Conservation (phyloP, 2,888 invertebrate genomes). For the Pseudolycoriella hygida region DNA sequence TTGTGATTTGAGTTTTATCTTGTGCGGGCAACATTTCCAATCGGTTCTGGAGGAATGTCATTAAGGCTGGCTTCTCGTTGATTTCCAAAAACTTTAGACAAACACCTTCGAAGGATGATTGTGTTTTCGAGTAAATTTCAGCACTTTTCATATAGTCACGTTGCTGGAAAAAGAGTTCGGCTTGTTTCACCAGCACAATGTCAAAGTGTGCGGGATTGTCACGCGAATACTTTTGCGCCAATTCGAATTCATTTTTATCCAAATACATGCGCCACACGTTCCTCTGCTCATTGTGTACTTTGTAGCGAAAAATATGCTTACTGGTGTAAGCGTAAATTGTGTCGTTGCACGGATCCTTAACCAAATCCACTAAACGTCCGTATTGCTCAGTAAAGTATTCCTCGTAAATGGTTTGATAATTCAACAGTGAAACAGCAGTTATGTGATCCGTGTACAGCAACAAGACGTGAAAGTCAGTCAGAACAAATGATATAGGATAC, state of each 20-base stretch:
- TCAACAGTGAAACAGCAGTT: slow-evolving; percentile 68
- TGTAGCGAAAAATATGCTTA: slow-evolving; percentile 69
- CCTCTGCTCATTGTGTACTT: slow-evolving; percentile 65
- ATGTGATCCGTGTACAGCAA: slow-evolving; percentile 69
- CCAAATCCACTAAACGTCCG: slow-evolving; percentile 62
- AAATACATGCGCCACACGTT: slow-evolving; percentile 82
- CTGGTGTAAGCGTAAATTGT: slow-evolving; percentile 79
- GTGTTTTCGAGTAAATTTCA: slow-evolving; percentile 72
- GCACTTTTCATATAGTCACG: slow-evolving; percentile 72
- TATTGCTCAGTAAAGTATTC: slow-evolving; percentile 65
- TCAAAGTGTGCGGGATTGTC: slow-evolving; percentile 68
- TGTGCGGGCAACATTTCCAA: slow-evolving; percentile 47
- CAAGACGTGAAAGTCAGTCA: slow-evolving; percentile 82
- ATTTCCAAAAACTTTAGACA: slow-evolving; percentile 77
- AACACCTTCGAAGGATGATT: slow-evolving; percentile 85
- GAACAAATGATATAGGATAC: slow-evolving; percentile 54
- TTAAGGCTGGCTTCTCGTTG: slow-evolving; percentile 67
- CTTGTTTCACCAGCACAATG: slow-evolving; percentile 72
- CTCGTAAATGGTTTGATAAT: slow-evolving; percentile 71
- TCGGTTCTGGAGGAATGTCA: slow-evolving; percentile 72
- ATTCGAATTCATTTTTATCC: slow-evolving; percentile 65
- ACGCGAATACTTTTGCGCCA: slow-evolving; percentile 69
- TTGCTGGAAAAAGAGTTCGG: slow-evolving; percentile 64
- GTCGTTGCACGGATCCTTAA: slow-evolving; percentile 59
- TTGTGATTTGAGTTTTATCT: slow-evolving; percentile 77